Evolutionary conservation across 1,140 invertebrate species (phyloP), one percentile per base, ranked within the genome.

Genomic region (Holcopasites calliopsidis): DNA sequence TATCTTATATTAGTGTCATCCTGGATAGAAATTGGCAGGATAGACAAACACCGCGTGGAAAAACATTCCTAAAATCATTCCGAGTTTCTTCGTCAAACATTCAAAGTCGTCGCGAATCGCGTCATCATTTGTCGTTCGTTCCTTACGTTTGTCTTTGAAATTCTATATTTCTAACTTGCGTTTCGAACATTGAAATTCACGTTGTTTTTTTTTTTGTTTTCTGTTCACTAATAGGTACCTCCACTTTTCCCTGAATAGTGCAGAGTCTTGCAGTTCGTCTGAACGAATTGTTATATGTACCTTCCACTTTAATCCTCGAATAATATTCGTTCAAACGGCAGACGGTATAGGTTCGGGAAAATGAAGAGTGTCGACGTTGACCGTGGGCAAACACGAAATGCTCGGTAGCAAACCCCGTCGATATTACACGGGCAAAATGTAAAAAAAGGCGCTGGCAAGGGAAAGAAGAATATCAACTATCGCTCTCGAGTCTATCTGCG

Each of bases 401-500:
- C n/a, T 40, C 58, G 54, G 52, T 47, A 70, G 35, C 31, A 23
- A 33, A 16, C 4, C 47, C 26, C 38, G 60, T n/a, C 33, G 40
- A 33, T 31, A 13, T 60, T 26, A 47, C 42, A 28, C 35, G 54
- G 35, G 35, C 0, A 47, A 31, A 61, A 49, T 38, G 61, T 65
- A 72, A 71, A 68, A 76, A 70, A 76, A 26, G 65, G 44, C 6
- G 10, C 1, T 10, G 18, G 26, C n/a, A n/a, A 6, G 31, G n/a
- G 1, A n/a, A 18, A 31, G n/a, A 18, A 31, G 26, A 26, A 49
- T 71, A 73, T 83, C 42, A 60, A 38, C 35, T 64, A 74, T 57
- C 49, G 80, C 77, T 42, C 47, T 33, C 50, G 74, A 69, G 50
- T 69, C 73, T 72, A 77, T 76, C 78, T 79, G 77, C 50, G 76